Conservation (phyloP, 92 coral and sea anemone genomes). For the Epizoanthus fatuus region DNA sequence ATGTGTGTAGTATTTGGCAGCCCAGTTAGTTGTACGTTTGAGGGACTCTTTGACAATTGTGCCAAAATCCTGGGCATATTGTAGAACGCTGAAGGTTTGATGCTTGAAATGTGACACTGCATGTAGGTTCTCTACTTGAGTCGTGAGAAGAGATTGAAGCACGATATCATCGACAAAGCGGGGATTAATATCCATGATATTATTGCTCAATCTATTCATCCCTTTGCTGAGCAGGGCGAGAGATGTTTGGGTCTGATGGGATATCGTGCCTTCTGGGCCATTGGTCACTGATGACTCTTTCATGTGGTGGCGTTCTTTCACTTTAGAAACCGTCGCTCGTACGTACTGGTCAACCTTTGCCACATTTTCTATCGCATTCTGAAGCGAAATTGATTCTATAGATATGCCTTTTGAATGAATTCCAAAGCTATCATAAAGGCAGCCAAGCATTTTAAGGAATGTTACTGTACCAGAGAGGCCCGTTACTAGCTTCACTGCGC, state of each 20-base stretch:
- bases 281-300: conserved; percentile 20
- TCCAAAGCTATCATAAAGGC: conserved; percentile 27
- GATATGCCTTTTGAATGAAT: conserved; percentile 42
- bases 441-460: conserved; percentile 39
- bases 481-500: conserved; percentile 31
- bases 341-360: conserved; percentile 26
- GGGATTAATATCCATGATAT: conserved; percentile 45
- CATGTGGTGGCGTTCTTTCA: conserved; percentile 32
- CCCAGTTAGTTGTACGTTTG: conserved; percentile 66
- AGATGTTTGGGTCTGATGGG: conserved; percentile 32
- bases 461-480: conserved; percentile 43
- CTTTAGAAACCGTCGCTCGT: conserved; percentile 41
- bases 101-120: conserved; percentile 80
- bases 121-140: conserved; percentile 74
- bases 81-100: conserved; percentile 75
- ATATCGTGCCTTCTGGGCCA: conserved; percentile 53
- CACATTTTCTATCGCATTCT: conserved; percentile 39
- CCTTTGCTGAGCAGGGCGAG: conserved; percentile 27
- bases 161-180: conserved; percentile 44
- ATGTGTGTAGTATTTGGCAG: conserved; percentile 61
- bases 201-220: conserved; percentile 6
- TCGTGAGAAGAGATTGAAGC: conserved; percentile 62
- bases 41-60: conserved; percentile 77
- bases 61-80: conserved; percentile 77
- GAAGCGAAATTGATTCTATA: conserved; percentile 3